Evolutionary conservation across 2,113 vertebrate genomes (phyloP), one percentile per base, ranked within the genome.

Genomic region (Callipepla californica): DNA sequence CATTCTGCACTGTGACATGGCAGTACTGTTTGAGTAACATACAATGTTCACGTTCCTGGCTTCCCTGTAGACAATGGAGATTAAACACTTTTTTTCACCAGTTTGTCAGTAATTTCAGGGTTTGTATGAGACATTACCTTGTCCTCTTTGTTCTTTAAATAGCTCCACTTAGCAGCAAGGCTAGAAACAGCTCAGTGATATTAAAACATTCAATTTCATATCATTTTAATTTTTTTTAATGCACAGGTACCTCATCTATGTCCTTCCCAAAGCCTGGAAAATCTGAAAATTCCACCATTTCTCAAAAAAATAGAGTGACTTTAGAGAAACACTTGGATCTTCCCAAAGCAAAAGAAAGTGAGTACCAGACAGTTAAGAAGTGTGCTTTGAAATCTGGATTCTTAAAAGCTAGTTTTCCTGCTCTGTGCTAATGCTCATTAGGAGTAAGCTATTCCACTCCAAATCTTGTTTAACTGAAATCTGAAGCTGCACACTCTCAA

Each of bases 291-390:
- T 58, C 70, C 18, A 69, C n/a, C 28, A n/a, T 45, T 76, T 86
- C 94, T 68, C 28, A 58, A 15, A 80, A 89, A 50, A 57, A 17
- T 21, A 81, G 28, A 32, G 34, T 73, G 70, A 63, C 65, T 91
- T 84, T 76, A 38, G 63, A 87, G 77, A 94, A 91, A 80, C 44
- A 7, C 17, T 87, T 36, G 42, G 62, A 45, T 81, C 67, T 45
- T 88, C 51, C 77, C 30, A 93, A 84, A 90, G 67, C 92, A 72
- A 36, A 32, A 92, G 85, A 66, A 95, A 87, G 97, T 95, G 50
- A 87, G 93, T 89, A 93, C 32, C 55, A 77, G 79, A 51, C 32
- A 80, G 76, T 38, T 61, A 87, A 50, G 15, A 55, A 85, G 17
- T 14, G 28, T 73, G 17, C 79, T 90, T 88, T 90, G 65, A 91